Evolutionary conservation across 2,888 invertebrate genomes (phyloP), one percentile per base, ranked within the genome.

Genomic region (Euspilapteryx auroguttella): DNA sequence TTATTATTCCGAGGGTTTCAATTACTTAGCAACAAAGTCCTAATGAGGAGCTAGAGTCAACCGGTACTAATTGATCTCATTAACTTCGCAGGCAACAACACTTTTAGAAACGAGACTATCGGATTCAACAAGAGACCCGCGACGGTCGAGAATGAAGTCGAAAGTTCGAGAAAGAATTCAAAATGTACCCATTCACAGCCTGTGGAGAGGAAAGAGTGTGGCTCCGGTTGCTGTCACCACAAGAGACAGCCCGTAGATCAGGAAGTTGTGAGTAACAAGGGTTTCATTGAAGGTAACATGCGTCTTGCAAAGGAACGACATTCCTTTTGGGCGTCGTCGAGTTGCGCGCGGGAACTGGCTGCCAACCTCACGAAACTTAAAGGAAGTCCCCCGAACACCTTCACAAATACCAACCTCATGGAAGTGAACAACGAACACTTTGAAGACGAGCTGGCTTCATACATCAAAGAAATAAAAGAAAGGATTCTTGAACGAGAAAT

Each of bases 361-460:
- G 7, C 10, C 7, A 8, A 23, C 2, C 7, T 3, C 7, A 4
- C 10, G 3, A 7, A 10, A n/a, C n/a, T 11, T n/a, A 3, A n/a
- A 5, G 14, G 8, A 12, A 6, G 13, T 9, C 9, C 8, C 12
- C 13, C 12, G n/a, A 55, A 59, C 36, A 56, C 58, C 33, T 63
- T 68, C 26, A 62, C 61, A 35, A 64, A 71, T 45, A 58, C 55
- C 36, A 68, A 65, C 34, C 40, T 65, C 25, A 58, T 52, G 34
- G 65, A 69, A 37, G 46, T 61, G 11, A 71, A 64, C 24, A 45
- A 41, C 21, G 55, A 53, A 5, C 62, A 56, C 4, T 47, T 64
- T 2, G 59, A 61, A 32, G 75, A 73, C 29, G 75, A 75, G 37
- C 51, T 76, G n/a, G 55, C 59, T 2, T 45, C 50, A 5, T 73